These are phyloP conservation scores for Bugula neritina DNA, from an alignment of 2,888 invertebrate genomes.

Conservation along the genomic window DNA sequence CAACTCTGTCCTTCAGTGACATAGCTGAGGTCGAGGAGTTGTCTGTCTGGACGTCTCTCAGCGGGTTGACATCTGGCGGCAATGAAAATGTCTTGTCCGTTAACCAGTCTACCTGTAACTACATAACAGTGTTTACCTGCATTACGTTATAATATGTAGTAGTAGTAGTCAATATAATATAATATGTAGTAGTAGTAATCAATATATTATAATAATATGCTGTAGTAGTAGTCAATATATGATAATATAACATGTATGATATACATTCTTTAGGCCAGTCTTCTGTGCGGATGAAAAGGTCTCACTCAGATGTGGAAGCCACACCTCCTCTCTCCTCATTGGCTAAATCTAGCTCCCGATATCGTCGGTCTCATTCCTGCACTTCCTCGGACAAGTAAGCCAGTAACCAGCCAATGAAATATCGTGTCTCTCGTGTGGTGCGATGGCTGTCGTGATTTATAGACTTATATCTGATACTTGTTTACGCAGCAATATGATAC, in stretches of 20 bases:
- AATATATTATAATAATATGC: neutral
- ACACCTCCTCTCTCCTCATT: neutral
- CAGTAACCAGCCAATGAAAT: no score
- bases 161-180: neutral
- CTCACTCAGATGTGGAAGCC: neutral
- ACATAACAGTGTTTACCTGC: neutral
- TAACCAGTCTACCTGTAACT: neutral
- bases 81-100: neutral
- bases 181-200: neutral
- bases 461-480: neutral
- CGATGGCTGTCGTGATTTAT: neutral
- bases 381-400: neutral
- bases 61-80: neutral
- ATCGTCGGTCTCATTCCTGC: neutral
- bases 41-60: conserved; percentile 15
- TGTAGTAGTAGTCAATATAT: neutral
- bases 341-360: neutral
- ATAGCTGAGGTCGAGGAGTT: neutral
- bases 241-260: no score
- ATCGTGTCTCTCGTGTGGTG: neutral
- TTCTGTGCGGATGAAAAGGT: neutral
- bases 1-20: neutral
- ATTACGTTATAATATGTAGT: neutral
- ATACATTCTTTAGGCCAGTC: neutral
- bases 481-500: conserved; percentile 56